Evolutionary conservation across 2,797 vertebrate species (phyloP), one percentile per base, ranked within the genome.

Genomic region (Spinus olivaceus): DNA sequence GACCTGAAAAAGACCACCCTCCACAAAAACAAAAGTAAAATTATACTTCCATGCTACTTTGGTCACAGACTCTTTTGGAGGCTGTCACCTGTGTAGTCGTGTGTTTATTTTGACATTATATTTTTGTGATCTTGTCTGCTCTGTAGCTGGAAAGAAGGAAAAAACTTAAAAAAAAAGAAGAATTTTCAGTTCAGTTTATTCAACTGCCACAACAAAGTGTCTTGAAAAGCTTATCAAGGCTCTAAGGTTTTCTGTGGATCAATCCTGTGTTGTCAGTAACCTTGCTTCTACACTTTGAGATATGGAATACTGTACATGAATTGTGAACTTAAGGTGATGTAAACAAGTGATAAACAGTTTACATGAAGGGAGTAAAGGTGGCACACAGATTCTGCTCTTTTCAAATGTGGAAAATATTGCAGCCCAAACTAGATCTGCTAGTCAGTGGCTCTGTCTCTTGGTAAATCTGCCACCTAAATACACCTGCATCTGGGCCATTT

Each of bases 51-150:
- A 28, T 76, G 63, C 28, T 88, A 19, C 92, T 85, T 93, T 0
- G 1, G 70, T 67, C 93, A 86, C 13, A 9, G 71, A 90, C 56
- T 83, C 72, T 90, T 95, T 82, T 6, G 2, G 44, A 95, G 78
- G 33, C 50, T 92, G 84, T 90, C 90, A 92, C 78, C 60, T 88
- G 37, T 39, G 60, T 80, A 94, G 74, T 83, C 1, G 76, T 77
- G 74, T 95, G 59, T 90, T 96, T 96, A 95, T 95, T 96, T 92
- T 93, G 78, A 90, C 66, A 87, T 33, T 27, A 51, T 91, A 83
- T 72, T 95, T 95, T 87, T 88, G 66, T 95, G 82, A 90, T 93
- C 82, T 81, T 87, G 13, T 71, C 37, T 92, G n/a, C 64, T 70
- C 54, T 83, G 71, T 81, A 91, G 84, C 25, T 81, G 44, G 64